These are phyloP conservation scores for Euplexia lucipara DNA, from an alignment of 2,888 invertebrate genomes.

Conservation along the genomic window DNA sequence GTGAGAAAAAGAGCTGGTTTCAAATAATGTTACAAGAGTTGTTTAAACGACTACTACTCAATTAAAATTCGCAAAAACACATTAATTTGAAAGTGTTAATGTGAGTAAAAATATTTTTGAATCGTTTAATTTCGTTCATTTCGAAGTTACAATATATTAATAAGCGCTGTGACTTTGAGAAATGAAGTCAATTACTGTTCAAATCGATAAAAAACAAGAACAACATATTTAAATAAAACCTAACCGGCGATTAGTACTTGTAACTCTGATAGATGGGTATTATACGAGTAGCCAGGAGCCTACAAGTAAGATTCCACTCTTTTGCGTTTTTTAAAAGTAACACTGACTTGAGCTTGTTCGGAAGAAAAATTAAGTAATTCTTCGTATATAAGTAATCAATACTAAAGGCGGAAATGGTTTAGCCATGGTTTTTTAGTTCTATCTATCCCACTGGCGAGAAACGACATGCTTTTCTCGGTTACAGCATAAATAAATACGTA, in stretches of 20 bases:
- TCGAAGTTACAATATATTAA: not conserved
- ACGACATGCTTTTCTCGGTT: too few species aligned
- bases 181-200: conserved; percentile 32
- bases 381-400: too few species aligned
- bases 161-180: conserved; percentile 31
- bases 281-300: not conserved
- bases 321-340: too few species aligned
- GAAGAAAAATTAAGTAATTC: too few species aligned
- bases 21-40: not conserved
- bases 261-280: conserved; percentile 22
- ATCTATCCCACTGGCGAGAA: too few species aligned
- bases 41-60: not conserved
- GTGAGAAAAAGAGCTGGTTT: not conserved
- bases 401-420: too few species aligned
- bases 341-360: too few species aligned
- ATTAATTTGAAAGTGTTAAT: not conserved
- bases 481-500: too few species aligned
- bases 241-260: conserved; percentile 25
- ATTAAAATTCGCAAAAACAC: not conserved
- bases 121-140: not conserved
- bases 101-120: not conserved
- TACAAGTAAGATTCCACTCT: too few species aligned
- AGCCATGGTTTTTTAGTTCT: too few species aligned
- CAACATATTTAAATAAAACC: conserved; percentile 10
- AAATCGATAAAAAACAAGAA: conserved; percentile 21